Conservation (phyloP, 1,140 invertebrate species). For the Drosophila lacertosa region DNA sequence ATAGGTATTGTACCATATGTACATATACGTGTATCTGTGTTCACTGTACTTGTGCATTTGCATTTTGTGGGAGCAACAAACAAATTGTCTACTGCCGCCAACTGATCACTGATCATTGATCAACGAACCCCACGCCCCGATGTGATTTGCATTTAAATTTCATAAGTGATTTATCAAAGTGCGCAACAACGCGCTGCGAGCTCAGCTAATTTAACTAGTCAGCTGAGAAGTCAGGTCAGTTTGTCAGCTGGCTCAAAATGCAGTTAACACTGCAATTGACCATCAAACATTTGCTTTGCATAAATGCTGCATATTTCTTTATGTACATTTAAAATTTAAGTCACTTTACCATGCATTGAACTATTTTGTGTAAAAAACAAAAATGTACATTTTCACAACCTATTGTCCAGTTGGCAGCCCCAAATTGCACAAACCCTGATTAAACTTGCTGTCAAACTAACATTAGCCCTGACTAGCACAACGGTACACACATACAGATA, state of each 20-base stretch:
- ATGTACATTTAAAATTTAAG: slow-evolving; percentile 4
- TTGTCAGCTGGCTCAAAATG: not conserved
- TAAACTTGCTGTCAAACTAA: not conserved
- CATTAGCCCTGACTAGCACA: not conserved
- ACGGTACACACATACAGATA: slow-evolving; percentile 15
- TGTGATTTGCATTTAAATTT: not conserved
- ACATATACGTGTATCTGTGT: slow-evolving; percentile 1
- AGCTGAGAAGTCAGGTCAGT: not conserved
- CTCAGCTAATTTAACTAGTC: not conserved
- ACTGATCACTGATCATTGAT: not conserved
- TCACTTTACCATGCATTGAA: not conserved
- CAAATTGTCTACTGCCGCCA: not conserved
- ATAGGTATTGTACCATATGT: slow-evolving; percentile 4
- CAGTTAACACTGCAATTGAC: not conserved
- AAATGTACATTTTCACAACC: not conserved
- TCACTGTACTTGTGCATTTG: not conserved
- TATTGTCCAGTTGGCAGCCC: not conserved
- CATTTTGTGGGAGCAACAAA: not conserved
- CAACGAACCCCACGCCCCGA: slow-evolving; percentile 3
- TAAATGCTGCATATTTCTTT: not conserved
- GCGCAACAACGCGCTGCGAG: not conserved
- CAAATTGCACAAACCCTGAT: too few species aligned
- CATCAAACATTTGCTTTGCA: not conserved
- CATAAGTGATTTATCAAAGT: slow-evolving; percentile 7
- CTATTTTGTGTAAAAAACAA: not conserved